Base-by-base conservation (phyloP, 2,888 invertebrate genomes). In the Teleiodes luculella region DNA sequence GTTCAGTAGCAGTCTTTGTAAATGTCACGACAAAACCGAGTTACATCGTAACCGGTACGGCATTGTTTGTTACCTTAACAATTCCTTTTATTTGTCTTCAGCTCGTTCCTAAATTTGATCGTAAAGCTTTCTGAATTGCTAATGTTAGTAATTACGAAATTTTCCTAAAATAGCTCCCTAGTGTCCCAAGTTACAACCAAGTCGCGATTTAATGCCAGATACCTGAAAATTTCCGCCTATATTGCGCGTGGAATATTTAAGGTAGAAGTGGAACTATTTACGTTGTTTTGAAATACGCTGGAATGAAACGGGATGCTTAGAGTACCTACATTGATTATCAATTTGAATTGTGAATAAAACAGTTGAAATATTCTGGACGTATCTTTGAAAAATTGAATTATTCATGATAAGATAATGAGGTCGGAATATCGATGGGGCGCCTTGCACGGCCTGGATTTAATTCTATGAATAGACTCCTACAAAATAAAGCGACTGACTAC, bases 1-100 rank as follows among this genome's bases (percentile, higher is more conserved):
- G 63, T 57, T 71, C 68, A 68, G 63, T 72, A 65, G 65, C 60
- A 48, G 60, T 68, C 64, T 70, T 70, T 69, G 67, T 72, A 74
- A 76, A 76, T 73, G 73, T 75, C 84, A 82, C 82, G 85, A 74
- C 72, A 82, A 74, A 66, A 69, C 64, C 69, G 79, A 70, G 78
- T 70, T 70, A 65, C 63, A 62, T 68, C 64, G 75, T 81, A 80
- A 79, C 84, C 73, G 81, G 84, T 74, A 80, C 82, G 69, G 65
- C 70, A 66, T 66, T 68, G 72, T 75, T 72, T 24, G 14, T 13
- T 16, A 65, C 63, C 60, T n/a, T 58, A 60, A 68, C 66, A 49
- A 37, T 43, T 24, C 53, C 35, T 56, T 53, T 47, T 50, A 55
- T 67, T 67, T 73, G 58, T 66, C 64, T 66, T 66, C 62, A 53